A percentile compares a stretch with the other conserved stretches of the same genome.
phyloP scores from a whole-genome alignment of 2,113 vertebrate species.

The Oriolus oriolus region DNA sequence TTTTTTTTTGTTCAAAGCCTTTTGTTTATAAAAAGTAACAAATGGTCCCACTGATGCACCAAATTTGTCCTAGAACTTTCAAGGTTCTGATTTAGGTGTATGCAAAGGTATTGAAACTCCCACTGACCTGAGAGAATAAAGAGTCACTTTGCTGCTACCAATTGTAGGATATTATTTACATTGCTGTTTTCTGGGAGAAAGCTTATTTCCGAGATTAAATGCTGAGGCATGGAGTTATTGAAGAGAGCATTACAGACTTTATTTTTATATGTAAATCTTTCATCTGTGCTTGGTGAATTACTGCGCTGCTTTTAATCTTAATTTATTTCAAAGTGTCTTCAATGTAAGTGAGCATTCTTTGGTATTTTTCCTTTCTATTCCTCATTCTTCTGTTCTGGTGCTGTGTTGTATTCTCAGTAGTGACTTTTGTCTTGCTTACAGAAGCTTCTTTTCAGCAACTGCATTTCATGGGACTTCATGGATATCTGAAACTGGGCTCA shows the following conservation, averaged over 20 bases:
- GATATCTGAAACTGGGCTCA: background rate
- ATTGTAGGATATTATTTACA: background rate
- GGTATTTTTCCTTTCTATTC: background rate
- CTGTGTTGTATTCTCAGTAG: background rate
- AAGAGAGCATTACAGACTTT: background rate
- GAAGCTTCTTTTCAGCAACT: background rate
- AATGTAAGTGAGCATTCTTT: background rate
- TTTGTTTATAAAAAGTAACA: background rate
- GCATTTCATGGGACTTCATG: background rate
- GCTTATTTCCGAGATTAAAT: background rate
- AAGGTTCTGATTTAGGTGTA: background rate
- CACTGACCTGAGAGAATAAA: background rate
- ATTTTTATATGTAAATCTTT: slow-evolving; percentile 8
- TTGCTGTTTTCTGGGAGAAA: background rate
- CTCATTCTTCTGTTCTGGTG: background rate
- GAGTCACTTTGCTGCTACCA: background rate
- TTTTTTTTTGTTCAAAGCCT: background rate
- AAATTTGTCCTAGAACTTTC: background rate
- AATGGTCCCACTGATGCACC: background rate
- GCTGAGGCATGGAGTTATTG: background rate
- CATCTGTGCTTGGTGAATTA: background rate
- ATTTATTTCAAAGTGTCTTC: background rate
- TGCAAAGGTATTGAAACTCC: background rate
- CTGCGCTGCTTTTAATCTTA: background rate
- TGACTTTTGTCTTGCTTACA: background rate